Evolutionary conservation across 2,888 invertebrate species (phyloP), one percentile per base, ranked within the genome.

Genomic region (Erebia epiphron): DNA sequence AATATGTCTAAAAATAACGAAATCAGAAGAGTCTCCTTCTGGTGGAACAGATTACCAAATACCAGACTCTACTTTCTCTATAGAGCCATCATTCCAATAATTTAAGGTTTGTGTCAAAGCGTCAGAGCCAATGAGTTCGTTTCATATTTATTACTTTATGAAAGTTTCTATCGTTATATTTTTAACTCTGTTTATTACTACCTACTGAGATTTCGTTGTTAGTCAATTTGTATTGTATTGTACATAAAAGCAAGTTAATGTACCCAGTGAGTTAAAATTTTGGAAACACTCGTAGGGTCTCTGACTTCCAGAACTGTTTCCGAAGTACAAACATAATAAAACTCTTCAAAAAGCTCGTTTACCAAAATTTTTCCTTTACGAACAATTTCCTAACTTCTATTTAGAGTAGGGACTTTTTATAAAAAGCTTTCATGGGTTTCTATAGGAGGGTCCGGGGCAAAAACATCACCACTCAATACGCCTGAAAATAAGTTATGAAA

Each of bases 371-470:
- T 58, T n/a, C 16, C 58, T 58, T 41, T 58, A 58, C 41, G 41
- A 58, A 58, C 58, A 58, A 58, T 58, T 58, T 41, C 2, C 41
- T 58, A 58, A 58, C 58, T 41, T n/a, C 41, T 10, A 58, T 58
- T 58, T 58, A 41, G 41, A 41, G 35, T 3, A 35, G 58, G 41
- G n/a, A 11, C 4, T 35, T 58, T 58, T 58, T 58, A 58, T 58
- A 41, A 58, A 58, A 35, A 58, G 41, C 35, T n/a, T 58, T 41
- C 35, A 41, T 41, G 41, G 41, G 41, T 58, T 58, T 35, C 56
- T n/a, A 41, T 41, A 41, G 8, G n/a, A 41, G 58, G 35, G 58
- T 58, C 41, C n/a, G 16, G 9, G 58, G 35, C 41, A 58, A 58
- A 35, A 41, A 58, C 35, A 58, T 58, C 58, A 41, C 16, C 18